Evolutionary conservation across 2,797 vertebrate species (phyloP).

Genomic region (Novumbra hubbsi): DNA sequence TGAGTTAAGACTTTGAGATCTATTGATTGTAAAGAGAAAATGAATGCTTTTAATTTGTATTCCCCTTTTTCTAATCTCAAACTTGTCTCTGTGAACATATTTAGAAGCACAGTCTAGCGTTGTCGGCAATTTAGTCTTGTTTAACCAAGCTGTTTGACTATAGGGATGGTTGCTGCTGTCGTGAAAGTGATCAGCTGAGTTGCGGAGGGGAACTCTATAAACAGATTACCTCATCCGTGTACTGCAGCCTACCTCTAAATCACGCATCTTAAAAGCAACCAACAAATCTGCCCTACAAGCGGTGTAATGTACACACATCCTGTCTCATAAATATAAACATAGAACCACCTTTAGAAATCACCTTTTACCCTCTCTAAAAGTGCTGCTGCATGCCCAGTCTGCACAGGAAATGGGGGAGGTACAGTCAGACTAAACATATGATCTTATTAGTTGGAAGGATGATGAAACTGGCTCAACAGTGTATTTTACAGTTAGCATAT

Average conservation of each 20-base stretch:
- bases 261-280: not conserved
- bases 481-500: too few species aligned
- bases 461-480: conserved; percentile 6
- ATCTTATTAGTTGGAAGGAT: conserved; percentile 32
- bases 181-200: conserved; percentile 16
- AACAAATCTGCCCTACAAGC: not conserved
- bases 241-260: not conserved
- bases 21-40: not conserved
- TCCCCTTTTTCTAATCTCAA: conserved; percentile 13
- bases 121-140: not conserved
- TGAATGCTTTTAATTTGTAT: not conserved
- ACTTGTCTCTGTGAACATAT: not conserved
- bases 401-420: conserved; percentile 55
- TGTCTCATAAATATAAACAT: not conserved
- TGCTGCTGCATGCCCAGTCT: conserved; percentile 31
- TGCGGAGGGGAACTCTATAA: conserved; percentile 13
- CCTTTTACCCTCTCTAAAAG: not conserved
- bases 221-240: conserved; percentile 33
- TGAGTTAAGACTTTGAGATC: conserved; percentile 27
- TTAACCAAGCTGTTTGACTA: not conserved
- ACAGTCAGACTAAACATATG: conserved; percentile 55
- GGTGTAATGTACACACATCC: conserved; percentile 1
- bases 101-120: not conserved
- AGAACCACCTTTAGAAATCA: not conserved
- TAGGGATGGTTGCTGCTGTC: not conserved